These are phyloP conservation scores for Monomorium pharaonis DNA, from an alignment of 1,140 invertebrate genomes.

Conservation along the genomic window DNA sequence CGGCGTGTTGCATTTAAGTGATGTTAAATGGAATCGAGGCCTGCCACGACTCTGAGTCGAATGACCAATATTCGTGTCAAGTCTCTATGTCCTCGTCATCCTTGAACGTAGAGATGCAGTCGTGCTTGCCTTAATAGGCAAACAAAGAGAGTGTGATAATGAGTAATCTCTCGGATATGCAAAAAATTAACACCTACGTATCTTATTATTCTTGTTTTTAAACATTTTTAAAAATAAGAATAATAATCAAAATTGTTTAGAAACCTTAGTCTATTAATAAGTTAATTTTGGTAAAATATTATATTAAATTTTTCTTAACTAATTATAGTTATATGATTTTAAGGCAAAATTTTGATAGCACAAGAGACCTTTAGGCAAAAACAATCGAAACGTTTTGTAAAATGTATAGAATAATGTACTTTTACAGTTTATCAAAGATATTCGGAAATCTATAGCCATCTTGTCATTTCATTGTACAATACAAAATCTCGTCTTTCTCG, in stretches of 20 bases:
- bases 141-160: constrained; percentile 67
- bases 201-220: constrained; percentile 21
- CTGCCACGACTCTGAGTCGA: constrained; percentile 23
- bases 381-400: neutral
- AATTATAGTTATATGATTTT: neutral
- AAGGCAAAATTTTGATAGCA: neutral
- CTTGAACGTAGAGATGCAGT: constrained; percentile 70
- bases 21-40: neutral
- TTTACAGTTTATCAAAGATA: neutral
- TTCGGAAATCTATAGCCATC: neutral
- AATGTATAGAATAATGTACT: neutral
- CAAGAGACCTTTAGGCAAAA: neutral
- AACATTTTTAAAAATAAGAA: constrained; percentile 8
- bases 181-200: constrained; percentile 69
- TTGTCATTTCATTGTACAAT: neutral
- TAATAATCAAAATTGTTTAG: neutral
- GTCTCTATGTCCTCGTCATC: constrained; percentile 67
- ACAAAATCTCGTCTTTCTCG: neutral
- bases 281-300: neutral
- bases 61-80: constrained; percentile 57
- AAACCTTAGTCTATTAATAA: neutral
- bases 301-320: neutral
- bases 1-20: neutral
- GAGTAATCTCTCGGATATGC: constrained; percentile 64
- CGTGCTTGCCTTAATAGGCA: constrained; percentile 41